These are phyloP conservation scores for Zenarchopterus dispar DNA, from an alignment of 2,797 vertebrate genomes.

Conservation along the genomic window DNA sequence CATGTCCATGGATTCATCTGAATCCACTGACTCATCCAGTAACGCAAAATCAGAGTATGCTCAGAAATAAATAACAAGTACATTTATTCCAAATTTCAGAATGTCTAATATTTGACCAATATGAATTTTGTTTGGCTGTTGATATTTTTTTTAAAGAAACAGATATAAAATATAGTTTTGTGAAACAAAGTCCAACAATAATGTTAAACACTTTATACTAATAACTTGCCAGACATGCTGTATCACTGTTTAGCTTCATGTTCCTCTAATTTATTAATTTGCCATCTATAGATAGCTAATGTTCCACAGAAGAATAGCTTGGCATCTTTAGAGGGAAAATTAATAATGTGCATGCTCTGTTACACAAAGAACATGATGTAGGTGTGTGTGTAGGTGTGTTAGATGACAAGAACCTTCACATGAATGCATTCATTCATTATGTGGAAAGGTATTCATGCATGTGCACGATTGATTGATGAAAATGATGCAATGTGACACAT, in stretches of 20 bases:
- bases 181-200: conserved; percentile 22
- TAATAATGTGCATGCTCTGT: conserved; percentile 23
- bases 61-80: no score
- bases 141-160: no score
- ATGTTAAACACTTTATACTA: conserved; percentile 21
- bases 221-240: conserved; percentile 5
- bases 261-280: conserved; percentile 37
- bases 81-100: no score
- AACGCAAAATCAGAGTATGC: no score
- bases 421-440: conserved; percentile 25
- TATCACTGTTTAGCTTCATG: conserved; percentile 28
- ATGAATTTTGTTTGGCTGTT: no score
- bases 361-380: conserved; percentile 30
- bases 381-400: conserved; percentile 20
- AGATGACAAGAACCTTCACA: conserved; percentile 16
- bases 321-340: conserved; percentile 35
- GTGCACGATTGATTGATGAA: conserved; percentile 50
- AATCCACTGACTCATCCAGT: no score
- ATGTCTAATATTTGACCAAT: no score
- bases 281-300: conserved; percentile 11
- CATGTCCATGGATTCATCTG: no score
- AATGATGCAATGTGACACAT: conserved; percentile 53
- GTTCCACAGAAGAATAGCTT: conserved; percentile 12
- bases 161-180: no score
- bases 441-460: conserved; percentile 25